Percentiles rank a stretch among this genome's conserved stretches.
Conservation (phyloP, 1,140 invertebrate genomes). For the Luehdorfia chinensis region DNA sequence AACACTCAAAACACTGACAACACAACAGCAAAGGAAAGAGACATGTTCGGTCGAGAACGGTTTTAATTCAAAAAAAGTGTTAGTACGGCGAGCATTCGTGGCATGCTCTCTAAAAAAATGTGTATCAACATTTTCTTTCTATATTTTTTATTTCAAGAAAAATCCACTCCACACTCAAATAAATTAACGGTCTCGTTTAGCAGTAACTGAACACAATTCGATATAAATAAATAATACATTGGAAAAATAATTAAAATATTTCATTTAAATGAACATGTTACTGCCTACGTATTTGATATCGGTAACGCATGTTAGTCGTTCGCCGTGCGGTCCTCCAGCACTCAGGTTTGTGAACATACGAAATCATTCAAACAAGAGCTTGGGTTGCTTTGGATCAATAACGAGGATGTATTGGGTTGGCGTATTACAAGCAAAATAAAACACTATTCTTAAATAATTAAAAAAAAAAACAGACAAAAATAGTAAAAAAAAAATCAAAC, state of each 20-base stretch:
- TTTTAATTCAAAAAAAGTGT: conserved; percentile 34
- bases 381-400: conserved; percentile 58
- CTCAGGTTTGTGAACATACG: conserved; percentile 31
- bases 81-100: conserved; percentile 57
- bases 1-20: conserved; percentile 63
- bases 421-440: conserved; percentile 72
- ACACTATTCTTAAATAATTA: conserved; percentile 61
- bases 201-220: conserved; percentile 67
- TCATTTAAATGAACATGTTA: conserved; percentile 37
- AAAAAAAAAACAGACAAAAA: conserved; percentile 59
- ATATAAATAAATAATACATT: conserved; percentile 50
- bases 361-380: conserved; percentile 45
- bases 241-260: conserved; percentile 45
- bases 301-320: conserved; percentile 58
- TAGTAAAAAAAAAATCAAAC: conserved; percentile 67
- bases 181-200: conserved; percentile 49
- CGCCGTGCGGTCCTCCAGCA: conserved; percentile 38
- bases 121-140: conserved; percentile 29
- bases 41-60: conserved; percentile 45
- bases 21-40: conserved; percentile 64
- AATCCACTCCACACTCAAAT: conserved; percentile 76
- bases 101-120: conserved; percentile 55
- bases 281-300: conserved; percentile 43
- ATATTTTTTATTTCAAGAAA: conserved; percentile 39
- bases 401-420: conserved; percentile 67